Evolutionary conservation across 2,888 invertebrate genomes (phyloP).

Genomic region (Sericinus montela): DNA sequence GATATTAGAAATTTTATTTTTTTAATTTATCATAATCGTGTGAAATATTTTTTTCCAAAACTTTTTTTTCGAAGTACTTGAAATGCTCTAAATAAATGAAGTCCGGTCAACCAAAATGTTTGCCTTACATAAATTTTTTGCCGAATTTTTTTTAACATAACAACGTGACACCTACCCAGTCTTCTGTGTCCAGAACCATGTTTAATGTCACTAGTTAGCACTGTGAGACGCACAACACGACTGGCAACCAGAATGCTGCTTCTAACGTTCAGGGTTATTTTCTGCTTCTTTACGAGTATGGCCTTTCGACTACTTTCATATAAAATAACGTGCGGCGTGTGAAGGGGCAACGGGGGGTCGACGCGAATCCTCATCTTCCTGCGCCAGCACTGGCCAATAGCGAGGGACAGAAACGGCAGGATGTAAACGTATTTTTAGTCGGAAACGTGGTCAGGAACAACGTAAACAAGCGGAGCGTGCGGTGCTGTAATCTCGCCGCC

Average conservation of each 20-base stretch:
- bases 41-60: too few relatives aligned
- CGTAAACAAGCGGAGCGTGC: conserved; percentile 69
- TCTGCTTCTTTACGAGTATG: conserved; percentile 65
- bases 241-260: conserved; percentile 61
- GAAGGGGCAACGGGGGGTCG: conserved; percentile 41
- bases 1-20: too few relatives aligned
- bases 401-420: conserved; percentile 74
- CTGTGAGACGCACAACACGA: conserved; percentile 79
- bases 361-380: conserved; percentile 62
- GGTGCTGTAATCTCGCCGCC: conserved; percentile 34
- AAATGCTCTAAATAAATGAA: too few relatives aligned
- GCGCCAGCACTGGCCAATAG: conserved; percentile 65
- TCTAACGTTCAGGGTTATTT: conserved; percentile 78
- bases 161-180: conserved; percentile 64
- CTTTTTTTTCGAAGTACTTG: too few relatives aligned
- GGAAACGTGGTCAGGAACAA: conserved; percentile 73
- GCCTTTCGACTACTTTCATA: conserved; percentile 66
- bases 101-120: too few relatives aligned
- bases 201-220: conserved; percentile 75
- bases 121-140: too few relatives aligned
- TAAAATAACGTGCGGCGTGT: conserved; percentile 40
- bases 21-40: too few relatives aligned
- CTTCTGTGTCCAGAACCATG: conserved; percentile 76
- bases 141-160: conserved; percentile 8
- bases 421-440: conserved; percentile 75